A percentile compares a stretch with the other conserved stretches of the same genome.
Evolutionary conservation across 2,113 vertebrate species (phyloP).

Genomic region (Anhinga anhinga): DNA sequence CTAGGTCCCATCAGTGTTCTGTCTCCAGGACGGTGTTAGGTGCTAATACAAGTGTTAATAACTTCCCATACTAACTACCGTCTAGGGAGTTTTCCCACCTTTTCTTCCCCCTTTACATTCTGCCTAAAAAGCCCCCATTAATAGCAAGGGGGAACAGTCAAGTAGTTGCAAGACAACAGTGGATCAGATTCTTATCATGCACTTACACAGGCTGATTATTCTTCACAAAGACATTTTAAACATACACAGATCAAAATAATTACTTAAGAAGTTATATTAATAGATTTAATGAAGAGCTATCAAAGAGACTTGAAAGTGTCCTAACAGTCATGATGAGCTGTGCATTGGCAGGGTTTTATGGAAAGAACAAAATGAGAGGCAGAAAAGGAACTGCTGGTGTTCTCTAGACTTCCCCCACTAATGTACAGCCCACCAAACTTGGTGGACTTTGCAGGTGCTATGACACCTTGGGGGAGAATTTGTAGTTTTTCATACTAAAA

Average conservation of each 20-base stretch:
- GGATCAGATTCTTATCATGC: background rate
- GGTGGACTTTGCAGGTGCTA: background rate
- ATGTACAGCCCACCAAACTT: background rate
- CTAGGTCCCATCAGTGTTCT: background rate
- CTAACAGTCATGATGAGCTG: background rate
- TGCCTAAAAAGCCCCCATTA: background rate
- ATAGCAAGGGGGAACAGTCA: slow-evolving; percentile 10
- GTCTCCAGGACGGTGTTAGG: background rate
- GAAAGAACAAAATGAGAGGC: slow-evolving; percentile 1
- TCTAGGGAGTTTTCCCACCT: background rate
- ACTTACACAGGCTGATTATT: background rate
- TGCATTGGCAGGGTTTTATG: background rate
- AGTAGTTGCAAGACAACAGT: background rate
- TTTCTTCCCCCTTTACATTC: background rate
- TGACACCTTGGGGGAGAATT: background rate
- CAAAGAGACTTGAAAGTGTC: slow-evolving; percentile 11
- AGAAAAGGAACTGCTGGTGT: background rate
- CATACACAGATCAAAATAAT: slow-evolving; percentile 25
- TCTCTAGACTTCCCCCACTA: background rate
- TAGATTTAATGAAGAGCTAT: slow-evolving; percentile 34
- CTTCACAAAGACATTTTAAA: slow-evolving; percentile 34
- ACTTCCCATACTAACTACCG: background rate
- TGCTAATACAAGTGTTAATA: slow-evolving; percentile 9
- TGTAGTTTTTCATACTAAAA: background rate
- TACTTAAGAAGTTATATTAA: slow-evolving; percentile 22